Base-by-base conservation (phyloP, 2,797 vertebrate species). In the Lepilemur ruficaudatus region DNA sequence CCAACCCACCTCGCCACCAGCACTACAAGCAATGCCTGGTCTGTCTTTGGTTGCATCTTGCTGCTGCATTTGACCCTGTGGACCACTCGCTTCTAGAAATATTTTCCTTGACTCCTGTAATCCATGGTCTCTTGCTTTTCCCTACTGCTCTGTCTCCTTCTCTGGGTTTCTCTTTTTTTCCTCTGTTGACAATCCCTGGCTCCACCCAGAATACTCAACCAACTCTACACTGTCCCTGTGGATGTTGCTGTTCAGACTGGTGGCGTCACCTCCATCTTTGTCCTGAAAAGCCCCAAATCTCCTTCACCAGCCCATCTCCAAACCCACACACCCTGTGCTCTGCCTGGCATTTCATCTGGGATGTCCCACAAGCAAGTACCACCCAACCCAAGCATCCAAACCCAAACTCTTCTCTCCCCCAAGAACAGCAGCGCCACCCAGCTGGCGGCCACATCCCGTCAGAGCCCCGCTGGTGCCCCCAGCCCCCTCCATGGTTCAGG, bases 361-460 rank as follows among this genome's bases (percentile, higher is more conserved):
- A 63, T 18, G 20, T 20, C 25, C 46, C 32, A 14, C 9, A 10
- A 41, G 50, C 25, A n/a, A 48, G 67, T 14, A 43, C 11, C 65
- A 32, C 46, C 65, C 46, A 23, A 28, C 67, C 2, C 48, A 12
- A 14, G 8, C 0, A 8, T 86, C n/a, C 75, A 55, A 38, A 46
- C 43, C 69, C 52, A 61, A 73, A 67, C 17, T 63, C 48, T 5
- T 22, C 61, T 57, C 28, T 69, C 48, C 25, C 22, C 38, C 13
- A 28, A 2, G 41, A 46, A 30, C 17, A 25, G 7, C 70, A 30
- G 46, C 0, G 0, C n/a, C 46, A 0, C 46, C 65, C 55, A 23
- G 46, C 69, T 7, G 35, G 38, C 4, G 1, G 35, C 50, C 13
- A 46, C 25, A n/a, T 15, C 32, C 32, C 1, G 4, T 28, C 0